Base-by-base conservation (phyloP, 2,888 invertebrate species). In the Parnassius mnemosyne region DNA sequence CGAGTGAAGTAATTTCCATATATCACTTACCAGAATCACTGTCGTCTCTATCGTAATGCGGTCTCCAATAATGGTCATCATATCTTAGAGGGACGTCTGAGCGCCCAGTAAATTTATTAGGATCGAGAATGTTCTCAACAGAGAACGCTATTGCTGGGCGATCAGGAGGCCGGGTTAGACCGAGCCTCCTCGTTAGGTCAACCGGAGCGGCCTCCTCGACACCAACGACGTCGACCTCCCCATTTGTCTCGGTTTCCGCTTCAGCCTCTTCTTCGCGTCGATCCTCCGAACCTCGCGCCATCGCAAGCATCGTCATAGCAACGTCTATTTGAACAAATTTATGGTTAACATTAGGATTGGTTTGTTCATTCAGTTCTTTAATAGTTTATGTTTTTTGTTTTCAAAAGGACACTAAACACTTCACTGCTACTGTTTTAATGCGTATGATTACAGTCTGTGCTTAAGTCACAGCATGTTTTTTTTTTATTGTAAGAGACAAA, bases 61-160 rank as follows among this genome's bases (percentile, higher is more conserved):
- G 92, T 68, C 92, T 84, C 91, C 86, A 87, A 77, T 93, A 93
- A 76, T 93, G 93, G 80, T 92, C 93, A 73, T 84, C 93, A 77
- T 88, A 94, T 76, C 90, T 85, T 65, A 93, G 78, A 42, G 92
- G 92, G 12, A 85, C 87, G 62, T 93, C 93, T 10, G 92, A 89
- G 73, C 93, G 87, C 43, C 97, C 97, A 41, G 97, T 97, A 82
- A 97, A 97, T 89, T 97, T 97, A 74, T 95, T 97, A 3, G 97
- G 97, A 84, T 97, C 97, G 70, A 97, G 87, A 68, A 97, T 97
- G 79, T 97, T 97, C 88, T 97, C 97, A 25, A 97, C 97, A 7
- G 97, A 97, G 86, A 97, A 97, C 16, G 97, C 96, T 68, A 97
- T 90, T 3, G 87, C 81, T 0, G 86, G 79, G 58, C 93, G 70